These are phyloP conservation scores for Micrastur ruficollis DNA, from an alignment of 2,797 vertebrate genomes.

Conservation along the genomic window DNA sequence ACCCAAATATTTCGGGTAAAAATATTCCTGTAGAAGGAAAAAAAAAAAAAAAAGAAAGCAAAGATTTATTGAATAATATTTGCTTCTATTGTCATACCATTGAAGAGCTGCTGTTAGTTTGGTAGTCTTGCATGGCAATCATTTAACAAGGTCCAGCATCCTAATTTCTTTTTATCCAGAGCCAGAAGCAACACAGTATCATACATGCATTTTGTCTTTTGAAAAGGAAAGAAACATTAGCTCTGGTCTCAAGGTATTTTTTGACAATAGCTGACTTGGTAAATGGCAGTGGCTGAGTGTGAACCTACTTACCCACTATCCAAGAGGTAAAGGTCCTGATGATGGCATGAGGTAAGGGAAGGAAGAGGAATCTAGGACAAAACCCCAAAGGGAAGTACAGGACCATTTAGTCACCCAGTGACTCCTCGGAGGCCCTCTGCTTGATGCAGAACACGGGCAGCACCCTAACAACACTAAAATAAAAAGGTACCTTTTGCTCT, in stretches of 20 bases:
- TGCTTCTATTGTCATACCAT: background rate
- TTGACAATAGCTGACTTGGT: background rate
- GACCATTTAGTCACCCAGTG: background rate
- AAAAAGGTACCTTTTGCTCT: background rate
- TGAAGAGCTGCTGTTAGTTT: background rate
- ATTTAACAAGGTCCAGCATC: background rate
- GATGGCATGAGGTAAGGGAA: background rate
- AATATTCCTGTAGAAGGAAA: slow-evolving; percentile 85
- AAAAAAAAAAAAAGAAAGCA: background rate
- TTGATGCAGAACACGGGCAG: background rate
- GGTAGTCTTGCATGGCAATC: background rate
- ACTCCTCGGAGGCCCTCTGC: background rate
- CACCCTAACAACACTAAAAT: background rate
- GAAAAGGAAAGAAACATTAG: background rate
- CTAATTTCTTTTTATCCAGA: background rate
- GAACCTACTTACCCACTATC: background rate
- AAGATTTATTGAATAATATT: background rate
- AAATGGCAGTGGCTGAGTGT: background rate
- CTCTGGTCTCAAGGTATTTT: background rate
- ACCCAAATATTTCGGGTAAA: slow-evolving; percentile 94
- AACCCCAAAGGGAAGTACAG: background rate
- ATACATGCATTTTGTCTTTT: background rate
- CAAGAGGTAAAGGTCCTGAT: background rate
- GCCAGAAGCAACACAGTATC: background rate
- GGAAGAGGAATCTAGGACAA: background rate